phyloP scores from a whole-genome alignment of 2,113 vertebrate genomes.

The Otolemur garnettii region DNA sequence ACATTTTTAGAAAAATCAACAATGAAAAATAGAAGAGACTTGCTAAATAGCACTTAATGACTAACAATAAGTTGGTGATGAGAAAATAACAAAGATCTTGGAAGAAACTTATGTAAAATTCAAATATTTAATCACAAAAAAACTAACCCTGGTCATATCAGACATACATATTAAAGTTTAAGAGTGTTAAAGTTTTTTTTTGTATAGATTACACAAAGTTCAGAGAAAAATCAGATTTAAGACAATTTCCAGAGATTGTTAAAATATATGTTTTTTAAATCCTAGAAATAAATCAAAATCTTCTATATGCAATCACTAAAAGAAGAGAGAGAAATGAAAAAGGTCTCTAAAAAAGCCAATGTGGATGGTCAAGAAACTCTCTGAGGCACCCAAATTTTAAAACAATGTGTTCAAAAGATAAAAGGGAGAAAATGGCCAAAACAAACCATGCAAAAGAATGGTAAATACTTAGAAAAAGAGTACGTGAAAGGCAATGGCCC shows the following conservation, averaged over 20 bases:
- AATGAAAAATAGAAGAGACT: conserved; percentile 18
- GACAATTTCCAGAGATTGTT: neutral
- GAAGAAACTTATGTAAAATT: conserved; percentile 34
- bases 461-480: neutral
- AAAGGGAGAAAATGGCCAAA: neutral
- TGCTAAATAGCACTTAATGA: conserved; percentile 6
- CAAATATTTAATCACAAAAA: conserved; percentile 13
- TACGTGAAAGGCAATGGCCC: neutral
- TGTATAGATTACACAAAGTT: neutral
- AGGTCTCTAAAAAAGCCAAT: neutral
- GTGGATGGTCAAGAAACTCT: neutral
- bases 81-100: neutral
- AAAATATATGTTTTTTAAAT: neutral
- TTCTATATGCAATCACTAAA: conserved; percentile 2
- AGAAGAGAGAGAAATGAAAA: neutral
- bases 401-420: conserved; percentile 13
- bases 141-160: neutral
- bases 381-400: neutral
- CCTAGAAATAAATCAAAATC: neutral
- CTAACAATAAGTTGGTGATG: neutral
- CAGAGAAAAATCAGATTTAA: neutral
- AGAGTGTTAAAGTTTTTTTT: neutral
- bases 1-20: neutral
- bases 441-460: neutral
- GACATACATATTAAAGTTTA: conserved; percentile 16